A percentile compares a stretch with the other conserved stretches of the same genome.
Evolutionary conservation across 2,888 invertebrate genomes (phyloP).

Genomic region (Zele albiditarsus): DNA sequence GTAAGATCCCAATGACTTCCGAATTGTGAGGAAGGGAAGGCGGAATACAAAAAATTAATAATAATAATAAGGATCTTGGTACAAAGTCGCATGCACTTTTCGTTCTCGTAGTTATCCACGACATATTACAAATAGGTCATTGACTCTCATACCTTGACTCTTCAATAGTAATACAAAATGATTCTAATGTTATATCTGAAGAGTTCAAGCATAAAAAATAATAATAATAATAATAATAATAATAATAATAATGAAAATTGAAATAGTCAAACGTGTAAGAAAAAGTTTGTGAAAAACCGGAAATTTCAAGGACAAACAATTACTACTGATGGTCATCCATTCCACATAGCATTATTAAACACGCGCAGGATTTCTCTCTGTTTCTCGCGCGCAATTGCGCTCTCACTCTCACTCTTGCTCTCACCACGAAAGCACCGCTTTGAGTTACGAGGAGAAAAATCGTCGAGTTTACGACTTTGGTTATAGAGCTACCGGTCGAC

Average conservation of each 20-base stretch:
- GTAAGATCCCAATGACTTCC: conserved; percentile 48
- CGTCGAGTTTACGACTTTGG: conserved; percentile 60
- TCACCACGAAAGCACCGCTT: conserved; percentile 41
- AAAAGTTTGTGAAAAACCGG: neutral
- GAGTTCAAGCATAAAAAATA: neutral
- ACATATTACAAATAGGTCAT: conserved; percentile 18
- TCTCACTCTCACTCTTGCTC: too few species aligned
- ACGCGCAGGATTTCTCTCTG: neutral
- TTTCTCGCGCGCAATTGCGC: too few species aligned
- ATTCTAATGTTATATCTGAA: neutral
- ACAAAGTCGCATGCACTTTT: too few species aligned
- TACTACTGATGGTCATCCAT: neutral
- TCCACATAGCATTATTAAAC: conserved; percentile 3
- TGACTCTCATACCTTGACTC: neutral
- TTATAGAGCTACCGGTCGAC: conserved; percentile 42
- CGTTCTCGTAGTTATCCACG: too few species aligned
- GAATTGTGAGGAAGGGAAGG: conserved; percentile 38
- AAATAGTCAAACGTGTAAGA: neutral
- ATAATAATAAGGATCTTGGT: neutral
- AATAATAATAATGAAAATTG: neutral
- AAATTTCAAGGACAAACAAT: conserved; percentile 9
- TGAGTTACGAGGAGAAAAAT: conserved; percentile 62
- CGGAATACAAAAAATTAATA: neutral
- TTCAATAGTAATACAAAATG: neutral
- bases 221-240: conserved; percentile 3